Evolutionary conservation across 2,797 vertebrate genomes (phyloP).

Genomic region (Sciurus vulgaris): DNA sequence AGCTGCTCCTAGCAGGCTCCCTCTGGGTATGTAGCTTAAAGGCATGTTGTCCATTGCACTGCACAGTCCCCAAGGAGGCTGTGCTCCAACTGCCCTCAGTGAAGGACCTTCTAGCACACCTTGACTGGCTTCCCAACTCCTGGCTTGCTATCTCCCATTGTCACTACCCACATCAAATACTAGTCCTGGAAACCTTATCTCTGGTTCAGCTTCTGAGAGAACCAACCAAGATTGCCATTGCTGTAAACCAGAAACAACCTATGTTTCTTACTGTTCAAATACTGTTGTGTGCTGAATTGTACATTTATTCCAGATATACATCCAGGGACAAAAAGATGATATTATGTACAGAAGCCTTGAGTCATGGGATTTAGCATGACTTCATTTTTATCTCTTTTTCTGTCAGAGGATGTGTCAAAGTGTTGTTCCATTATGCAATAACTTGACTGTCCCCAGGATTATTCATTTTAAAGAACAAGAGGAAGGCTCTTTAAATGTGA

Average conservation of each 20-base stretch:
- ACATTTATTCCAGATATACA: not conserved
- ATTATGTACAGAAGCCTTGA: not conserved
- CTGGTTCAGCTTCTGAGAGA: not conserved
- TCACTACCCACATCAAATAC: not conserved
- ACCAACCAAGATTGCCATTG: not conserved
- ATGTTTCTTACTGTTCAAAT: not conserved
- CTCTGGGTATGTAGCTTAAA: not conserved
- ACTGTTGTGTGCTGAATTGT: not conserved
- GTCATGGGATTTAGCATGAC: not conserved
- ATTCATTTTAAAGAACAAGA: not conserved
- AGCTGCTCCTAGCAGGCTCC: too few species aligned
- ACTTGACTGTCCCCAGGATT: not conserved
- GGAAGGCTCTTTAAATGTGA: constrained; percentile 1
- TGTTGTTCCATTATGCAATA: not conserved
- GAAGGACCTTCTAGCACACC: not conserved
- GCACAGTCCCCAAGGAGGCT: not conserved
- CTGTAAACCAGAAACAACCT: constrained; percentile 9
- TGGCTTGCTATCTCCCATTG: not conserved
- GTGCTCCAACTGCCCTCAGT: too few species aligned
- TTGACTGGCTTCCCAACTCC: not conserved
- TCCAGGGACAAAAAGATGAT: not conserved
- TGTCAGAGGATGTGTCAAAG: not conserved
- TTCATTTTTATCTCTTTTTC: constrained; percentile 3
- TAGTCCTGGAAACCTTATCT: not conserved
- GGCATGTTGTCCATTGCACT: too few species aligned